Evolutionary conservation across 2,888 invertebrate genomes (phyloP).

Genomic region (Diplolepis rosae): DNA sequence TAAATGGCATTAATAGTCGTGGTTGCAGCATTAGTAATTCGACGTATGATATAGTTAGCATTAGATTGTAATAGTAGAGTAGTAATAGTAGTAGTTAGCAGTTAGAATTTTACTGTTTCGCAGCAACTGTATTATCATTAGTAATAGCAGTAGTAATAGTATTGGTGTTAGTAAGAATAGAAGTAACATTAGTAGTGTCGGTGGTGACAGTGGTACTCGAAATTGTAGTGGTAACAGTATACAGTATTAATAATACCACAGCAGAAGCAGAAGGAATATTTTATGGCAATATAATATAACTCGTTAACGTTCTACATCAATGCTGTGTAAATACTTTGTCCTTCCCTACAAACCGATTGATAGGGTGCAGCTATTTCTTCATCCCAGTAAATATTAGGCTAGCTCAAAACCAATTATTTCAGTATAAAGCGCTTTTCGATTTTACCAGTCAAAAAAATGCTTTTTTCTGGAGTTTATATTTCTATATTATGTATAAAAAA

Average conservation of each 20-base stretch:
- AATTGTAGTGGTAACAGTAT: slow-evolving; percentile 37
- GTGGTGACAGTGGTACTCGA: slow-evolving; percentile 56
- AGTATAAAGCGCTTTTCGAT: neutral
- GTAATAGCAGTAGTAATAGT: slow-evolving; percentile 51
- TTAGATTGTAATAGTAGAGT: slow-evolving; percentile 30
- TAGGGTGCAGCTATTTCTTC: slow-evolving; percentile 40
- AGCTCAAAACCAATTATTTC: neutral
- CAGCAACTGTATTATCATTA: slow-evolving; percentile 53
- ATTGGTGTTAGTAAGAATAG: slow-evolving; percentile 45
- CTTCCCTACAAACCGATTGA: slow-evolving; percentile 38
- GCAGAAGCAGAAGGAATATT: slow-evolving; percentile 49
- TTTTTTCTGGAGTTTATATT: no score
- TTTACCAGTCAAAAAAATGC: neutral
- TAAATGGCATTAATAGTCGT: slow-evolving; percentile 36
- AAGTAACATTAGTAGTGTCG: slow-evolving; percentile 56
- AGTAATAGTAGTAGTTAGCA: slow-evolving; percentile 48
- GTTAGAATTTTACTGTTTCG: slow-evolving; percentile 44
- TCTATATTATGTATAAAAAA: no score
- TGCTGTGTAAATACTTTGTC: slow-evolving; percentile 41
- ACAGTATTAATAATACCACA: slow-evolving; percentile 47
- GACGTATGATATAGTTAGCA: slow-evolving; percentile 26
- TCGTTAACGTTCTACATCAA: slow-evolving; percentile 37
- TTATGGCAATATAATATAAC: slow-evolving; percentile 29
- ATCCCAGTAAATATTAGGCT: neutral
- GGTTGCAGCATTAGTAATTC: slow-evolving; percentile 33